These are phyloP conservation scores for Malurus leucopterus DNA, from an alignment of 2,797 vertebrate genomes.

Conservation along the genomic window DNA sequence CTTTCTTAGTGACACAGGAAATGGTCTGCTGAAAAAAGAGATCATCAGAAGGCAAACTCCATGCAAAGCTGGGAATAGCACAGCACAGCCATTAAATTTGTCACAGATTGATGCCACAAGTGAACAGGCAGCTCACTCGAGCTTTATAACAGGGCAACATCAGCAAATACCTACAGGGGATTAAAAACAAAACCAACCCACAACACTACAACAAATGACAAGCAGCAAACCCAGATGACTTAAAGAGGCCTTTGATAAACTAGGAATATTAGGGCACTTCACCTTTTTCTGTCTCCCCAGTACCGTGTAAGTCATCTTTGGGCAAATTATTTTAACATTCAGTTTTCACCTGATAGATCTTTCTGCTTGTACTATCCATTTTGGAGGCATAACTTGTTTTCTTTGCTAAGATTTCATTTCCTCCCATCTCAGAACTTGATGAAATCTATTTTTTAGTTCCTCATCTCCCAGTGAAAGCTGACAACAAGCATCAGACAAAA, in stretches of 20 bases:
- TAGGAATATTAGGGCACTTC: constrained; percentile 6
- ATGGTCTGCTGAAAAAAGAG: neutral
- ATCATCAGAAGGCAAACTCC: neutral
- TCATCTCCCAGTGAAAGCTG: constrained; percentile 71
- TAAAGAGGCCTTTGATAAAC: constrained; percentile 50
- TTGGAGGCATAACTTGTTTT: constrained; percentile 74
- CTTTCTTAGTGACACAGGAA: neutral
- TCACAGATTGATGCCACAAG: neutral
- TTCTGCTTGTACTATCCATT: constrained; percentile 69
- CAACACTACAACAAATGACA: neutral
- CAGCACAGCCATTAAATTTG: neutral
- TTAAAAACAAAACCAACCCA: neutral
- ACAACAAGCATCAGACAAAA: constrained; percentile 77
- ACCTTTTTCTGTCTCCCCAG: constrained; percentile 38
- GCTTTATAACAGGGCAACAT: neutral
- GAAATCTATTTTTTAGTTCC: constrained; percentile 79
- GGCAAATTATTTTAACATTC: constrained; percentile 71
- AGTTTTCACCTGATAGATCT: constrained; percentile 65
- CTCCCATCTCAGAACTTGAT: constrained; percentile 76
- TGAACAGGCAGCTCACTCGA: neutral
- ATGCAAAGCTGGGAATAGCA: neutral
- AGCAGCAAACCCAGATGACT: neutral
- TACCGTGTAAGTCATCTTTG: constrained; percentile 50
- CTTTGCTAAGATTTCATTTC: constrained; percentile 80
- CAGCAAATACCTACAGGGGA: neutral